These are phyloP conservation scores for Alauda arvensis DNA, from an alignment of 2,797 vertebrate species.

Conservation along the genomic window DNA sequence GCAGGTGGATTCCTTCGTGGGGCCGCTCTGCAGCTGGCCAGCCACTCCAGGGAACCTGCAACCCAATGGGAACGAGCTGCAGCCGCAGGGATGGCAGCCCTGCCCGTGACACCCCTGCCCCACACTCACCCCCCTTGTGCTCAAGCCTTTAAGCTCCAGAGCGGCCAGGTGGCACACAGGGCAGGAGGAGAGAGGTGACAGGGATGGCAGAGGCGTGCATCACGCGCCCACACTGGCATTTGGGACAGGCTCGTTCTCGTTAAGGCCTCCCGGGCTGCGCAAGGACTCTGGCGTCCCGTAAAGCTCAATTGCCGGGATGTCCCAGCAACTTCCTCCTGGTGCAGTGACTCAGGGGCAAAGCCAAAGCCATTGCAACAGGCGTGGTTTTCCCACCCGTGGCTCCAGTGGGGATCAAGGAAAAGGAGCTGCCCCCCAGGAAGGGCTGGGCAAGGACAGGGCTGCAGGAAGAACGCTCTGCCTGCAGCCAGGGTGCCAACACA, in stretches of 20 bases:
- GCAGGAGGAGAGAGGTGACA: neutral
- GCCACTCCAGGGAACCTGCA: constrained; percentile 47
- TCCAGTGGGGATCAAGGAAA: neutral
- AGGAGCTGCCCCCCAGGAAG: neutral
- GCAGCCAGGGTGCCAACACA: neutral
- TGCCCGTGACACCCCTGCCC: neutral
- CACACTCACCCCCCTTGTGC: accelerated
- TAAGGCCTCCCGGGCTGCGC: neutral
- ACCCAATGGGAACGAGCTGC: neutral
- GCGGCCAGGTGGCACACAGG: constrained; percentile 14
- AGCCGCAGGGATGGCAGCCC: accelerated
- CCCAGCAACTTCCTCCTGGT: neutral
- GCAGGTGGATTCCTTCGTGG: constrained; percentile 86
- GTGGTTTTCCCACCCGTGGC: accelerated
- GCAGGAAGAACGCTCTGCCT: neutral
- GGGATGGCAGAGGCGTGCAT: neutral
- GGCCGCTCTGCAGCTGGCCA: constrained; percentile 21
- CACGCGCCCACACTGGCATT: accelerated
- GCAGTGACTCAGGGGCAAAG: constrained; percentile 1
- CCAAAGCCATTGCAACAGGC: neutral
- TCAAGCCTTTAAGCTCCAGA: accelerated
- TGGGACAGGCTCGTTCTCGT: neutral
- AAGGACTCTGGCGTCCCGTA: neutral
- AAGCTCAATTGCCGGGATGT: neutral
- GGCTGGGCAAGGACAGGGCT: neutral